Evolutionary conservation across 1,140 invertebrate species (phyloP).

Genomic region (Aporrectodea caliginosa): DNA sequence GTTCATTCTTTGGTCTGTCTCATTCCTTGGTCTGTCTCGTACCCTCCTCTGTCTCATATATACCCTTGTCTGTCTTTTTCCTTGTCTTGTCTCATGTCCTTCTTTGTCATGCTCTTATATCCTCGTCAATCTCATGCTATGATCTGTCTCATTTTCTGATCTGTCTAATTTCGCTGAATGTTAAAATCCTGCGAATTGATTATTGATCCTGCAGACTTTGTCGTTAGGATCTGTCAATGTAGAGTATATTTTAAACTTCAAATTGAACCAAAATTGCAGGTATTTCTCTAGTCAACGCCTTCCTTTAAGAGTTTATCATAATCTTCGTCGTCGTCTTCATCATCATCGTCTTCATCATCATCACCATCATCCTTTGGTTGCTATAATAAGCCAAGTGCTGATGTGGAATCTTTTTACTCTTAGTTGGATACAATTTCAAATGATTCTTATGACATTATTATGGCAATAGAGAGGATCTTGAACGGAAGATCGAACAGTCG

Average conservation of each 20-base stretch:
- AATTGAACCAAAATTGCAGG: no score
- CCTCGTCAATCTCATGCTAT: no score
- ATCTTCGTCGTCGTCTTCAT: background rate
- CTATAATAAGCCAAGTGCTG: background rate
- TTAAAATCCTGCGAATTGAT: no score
- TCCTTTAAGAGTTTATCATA: no score
- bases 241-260: no score
- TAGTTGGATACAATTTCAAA: background rate
- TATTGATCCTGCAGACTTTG: no score
- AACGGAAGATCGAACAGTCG: background rate
- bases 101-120: background rate
- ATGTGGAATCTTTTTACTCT: no score
- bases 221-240: no score
- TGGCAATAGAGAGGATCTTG: background rate
- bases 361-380: background rate
- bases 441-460: background rate
- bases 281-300: no score
- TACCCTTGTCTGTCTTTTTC: background rate
- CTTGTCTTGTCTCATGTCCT: background rate
- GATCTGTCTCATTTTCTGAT: no score
- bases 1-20: background rate
- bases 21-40: background rate
- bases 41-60: background rate
- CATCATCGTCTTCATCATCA: background rate
- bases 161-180: no score